Evolutionary conservation across 2,888 invertebrate species (phyloP).

Genomic region (Eurois occulta): DNA sequence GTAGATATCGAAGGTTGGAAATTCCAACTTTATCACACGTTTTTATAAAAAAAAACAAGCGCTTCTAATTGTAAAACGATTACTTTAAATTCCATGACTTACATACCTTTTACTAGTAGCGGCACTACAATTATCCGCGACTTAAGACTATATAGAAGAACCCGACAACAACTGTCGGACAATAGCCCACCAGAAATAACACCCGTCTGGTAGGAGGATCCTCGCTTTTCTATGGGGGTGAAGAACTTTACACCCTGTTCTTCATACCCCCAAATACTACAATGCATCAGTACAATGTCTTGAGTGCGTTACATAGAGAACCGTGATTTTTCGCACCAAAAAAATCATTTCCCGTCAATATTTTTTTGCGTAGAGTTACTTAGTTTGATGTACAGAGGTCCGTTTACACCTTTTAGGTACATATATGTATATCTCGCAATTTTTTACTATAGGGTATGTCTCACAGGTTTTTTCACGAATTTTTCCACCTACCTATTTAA

Average conservation of each 20-base stretch:
- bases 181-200: no score
- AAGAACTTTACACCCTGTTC: no score
- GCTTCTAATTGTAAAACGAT: neutral
- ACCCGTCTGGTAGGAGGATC: no score
- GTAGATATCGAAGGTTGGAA: neutral
- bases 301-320: neutral
- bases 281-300: neutral
- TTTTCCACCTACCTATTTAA: neutral
- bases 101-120: no score
- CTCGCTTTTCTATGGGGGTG: no score
- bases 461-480: neutral
- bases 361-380: neutral
- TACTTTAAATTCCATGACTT: neutral
- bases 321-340: neutral
- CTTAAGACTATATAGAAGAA: no score
- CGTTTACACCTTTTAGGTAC: neutral
- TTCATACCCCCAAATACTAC: no score
- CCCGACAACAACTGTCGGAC: no score
- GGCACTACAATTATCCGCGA: no score
- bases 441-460: neutral
- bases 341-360: neutral
- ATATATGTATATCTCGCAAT: neutral
- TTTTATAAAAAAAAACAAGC: neutral
- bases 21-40: no score
- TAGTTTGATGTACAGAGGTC: neutral